A percentile compares a stretch with the other conserved stretches of the same genome.
phyloP scores from a whole-genome alignment of 2,113 vertebrate genomes.

The Meleagris gallopavo region DNA sequence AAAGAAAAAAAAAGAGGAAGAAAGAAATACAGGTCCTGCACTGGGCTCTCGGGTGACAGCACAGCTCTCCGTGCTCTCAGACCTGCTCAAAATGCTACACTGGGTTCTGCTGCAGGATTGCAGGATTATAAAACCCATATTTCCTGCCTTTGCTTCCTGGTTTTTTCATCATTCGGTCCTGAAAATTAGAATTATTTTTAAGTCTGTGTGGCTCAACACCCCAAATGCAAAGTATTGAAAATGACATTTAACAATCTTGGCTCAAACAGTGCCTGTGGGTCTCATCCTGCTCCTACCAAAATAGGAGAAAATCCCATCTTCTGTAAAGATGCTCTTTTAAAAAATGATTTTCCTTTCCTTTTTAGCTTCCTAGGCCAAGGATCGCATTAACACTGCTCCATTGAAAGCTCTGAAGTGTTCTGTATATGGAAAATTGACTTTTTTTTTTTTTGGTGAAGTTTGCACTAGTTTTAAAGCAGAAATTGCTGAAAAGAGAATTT shows the following conservation, averaged over 20 bases:
- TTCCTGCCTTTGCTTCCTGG: not conserved
- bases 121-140: not conserved
- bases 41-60: not conserved
- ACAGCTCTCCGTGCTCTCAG: not conserved
- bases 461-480: not conserved
- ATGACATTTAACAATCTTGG: not conserved
- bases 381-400: not conserved
- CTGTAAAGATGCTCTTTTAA: not conserved
- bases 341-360: not conserved
- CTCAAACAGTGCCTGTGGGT: not conserved
- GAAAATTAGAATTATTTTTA: conserved; percentile 14
- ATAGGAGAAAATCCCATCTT: not conserved
- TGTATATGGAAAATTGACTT: not conserved
- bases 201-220: not conserved
- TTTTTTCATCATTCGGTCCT: not conserved
- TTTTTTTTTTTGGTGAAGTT: not conserved
- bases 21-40: not conserved
- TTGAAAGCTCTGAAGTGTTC: not conserved
- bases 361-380: not conserved
- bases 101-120: not conserved
- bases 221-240: not conserved
- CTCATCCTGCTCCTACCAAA: not conserved
- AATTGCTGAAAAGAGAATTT: conserved; percentile 30
- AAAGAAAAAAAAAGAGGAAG: not conserved
- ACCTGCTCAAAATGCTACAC: not conserved